These are phyloP conservation scores for Cerceris rybyensis DNA, from an alignment of 2,888 invertebrate genomes.

Conservation along the genomic window DNA sequence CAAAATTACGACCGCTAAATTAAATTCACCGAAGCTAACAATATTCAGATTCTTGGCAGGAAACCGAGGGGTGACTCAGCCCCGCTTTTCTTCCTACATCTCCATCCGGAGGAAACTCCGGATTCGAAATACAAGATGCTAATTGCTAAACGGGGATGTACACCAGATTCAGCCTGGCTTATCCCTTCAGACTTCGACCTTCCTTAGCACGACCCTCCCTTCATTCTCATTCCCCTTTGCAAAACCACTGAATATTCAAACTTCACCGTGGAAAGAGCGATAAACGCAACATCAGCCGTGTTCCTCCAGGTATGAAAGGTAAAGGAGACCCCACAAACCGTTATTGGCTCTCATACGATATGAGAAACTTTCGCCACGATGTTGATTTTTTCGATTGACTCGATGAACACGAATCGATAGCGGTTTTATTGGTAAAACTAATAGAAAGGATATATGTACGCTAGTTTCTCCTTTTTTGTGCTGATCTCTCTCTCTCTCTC, in stretches of 20 bases:
- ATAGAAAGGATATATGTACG: not conserved
- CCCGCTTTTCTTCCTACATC: slow-evolving; percentile 55
- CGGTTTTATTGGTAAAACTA: not conserved
- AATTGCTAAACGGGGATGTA: slow-evolving; percentile 72
- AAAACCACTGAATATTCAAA: slow-evolving; percentile 72
- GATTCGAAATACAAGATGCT: slow-evolving; percentile 73
- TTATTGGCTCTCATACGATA: not conserved
- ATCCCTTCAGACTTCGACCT: slow-evolving; percentile 55
- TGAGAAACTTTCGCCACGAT: not conserved
- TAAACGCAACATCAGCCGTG: slow-evolving; percentile 54
- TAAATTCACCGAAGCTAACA: slow-evolving; percentile 48
- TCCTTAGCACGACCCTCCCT: slow-evolving; percentile 39
- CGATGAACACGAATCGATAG: not conserved
- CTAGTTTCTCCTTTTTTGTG: not conserved
- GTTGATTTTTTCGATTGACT: not conserved
- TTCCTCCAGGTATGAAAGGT: slow-evolving; percentile 29
- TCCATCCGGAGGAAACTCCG: slow-evolving; percentile 58
- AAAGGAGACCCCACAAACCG: not conserved
- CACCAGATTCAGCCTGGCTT: slow-evolving; percentile 69
- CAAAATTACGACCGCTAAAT: slow-evolving; percentile 49
- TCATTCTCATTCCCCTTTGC: slow-evolving; percentile 46
- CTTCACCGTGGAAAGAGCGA: slow-evolving; percentile 58
- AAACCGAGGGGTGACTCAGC: slow-evolving; percentile 33
- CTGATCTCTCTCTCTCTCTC: no score
- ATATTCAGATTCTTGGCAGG: slow-evolving; percentile 36